A percentile compares a stretch with the other conserved stretches of the same genome.
phyloP scores from a whole-genome alignment of 1,140 invertebrate genomes.

The Calosoma granatense region DNA sequence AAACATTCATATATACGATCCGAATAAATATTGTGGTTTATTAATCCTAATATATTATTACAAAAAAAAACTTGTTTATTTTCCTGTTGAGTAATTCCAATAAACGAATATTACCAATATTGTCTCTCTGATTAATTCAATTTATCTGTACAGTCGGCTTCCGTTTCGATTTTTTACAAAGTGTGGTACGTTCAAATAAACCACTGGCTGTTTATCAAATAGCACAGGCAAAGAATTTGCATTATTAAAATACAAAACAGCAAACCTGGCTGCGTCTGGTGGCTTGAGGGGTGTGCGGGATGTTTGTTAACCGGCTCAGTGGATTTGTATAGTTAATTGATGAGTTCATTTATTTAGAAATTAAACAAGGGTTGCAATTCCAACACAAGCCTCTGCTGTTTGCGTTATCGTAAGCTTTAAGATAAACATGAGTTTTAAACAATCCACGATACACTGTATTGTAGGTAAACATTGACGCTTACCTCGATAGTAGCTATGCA shows the following conservation, averaged over 20 bases:
- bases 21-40: neutral
- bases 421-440: slow-evolving; percentile 3
- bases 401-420: slow-evolving; percentile 1
- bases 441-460: neutral
- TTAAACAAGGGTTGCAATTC: neutral
- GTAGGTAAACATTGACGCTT: neutral
- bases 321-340: neutral
- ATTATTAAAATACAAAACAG: neutral
- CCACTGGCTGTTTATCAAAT: too few species aligned
- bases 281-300: neutral
- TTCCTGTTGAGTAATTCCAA: too few species aligned
- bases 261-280: neutral
- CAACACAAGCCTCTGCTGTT: neutral
- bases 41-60: neutral
- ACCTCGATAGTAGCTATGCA: too few species aligned
- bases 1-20: neutral
- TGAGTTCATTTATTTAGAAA: neutral
- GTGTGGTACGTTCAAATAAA: too few species aligned
- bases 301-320: neutral
- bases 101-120: too few species aligned
- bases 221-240: neutral
- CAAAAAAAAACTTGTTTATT: neutral
- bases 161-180: too few species aligned
- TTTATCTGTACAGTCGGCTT: too few species aligned
- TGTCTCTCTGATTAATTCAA: too few species aligned